Percentiles rank a stretch among this genome's conserved stretches.
phyloP scores from a whole-genome alignment of 2,888 invertebrate genomes.

The Nebria brevicollis region DNA sequence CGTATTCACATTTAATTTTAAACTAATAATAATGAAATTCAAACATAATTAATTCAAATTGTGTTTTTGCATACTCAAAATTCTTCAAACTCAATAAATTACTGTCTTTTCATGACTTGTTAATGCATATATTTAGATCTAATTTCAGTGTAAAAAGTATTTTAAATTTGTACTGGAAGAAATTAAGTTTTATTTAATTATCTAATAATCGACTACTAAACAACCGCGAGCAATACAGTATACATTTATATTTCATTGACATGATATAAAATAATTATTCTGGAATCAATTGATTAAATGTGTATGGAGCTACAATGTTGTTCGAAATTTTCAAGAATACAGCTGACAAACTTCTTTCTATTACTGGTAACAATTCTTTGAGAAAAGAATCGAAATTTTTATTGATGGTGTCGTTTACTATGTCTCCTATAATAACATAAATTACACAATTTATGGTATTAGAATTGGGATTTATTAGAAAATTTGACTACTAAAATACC shows the following conservation, averaged over 20 bases:
- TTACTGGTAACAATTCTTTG: conserved; percentile 66
- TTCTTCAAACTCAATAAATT: too few relatives aligned
- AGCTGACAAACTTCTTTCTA: conserved; percentile 64
- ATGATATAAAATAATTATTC: conserved; percentile 38
- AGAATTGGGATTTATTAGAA: background rate
- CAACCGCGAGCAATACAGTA: too few relatives aligned
- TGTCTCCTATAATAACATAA: conserved; percentile 58
- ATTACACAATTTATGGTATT: background rate
- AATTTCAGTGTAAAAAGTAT: background rate
- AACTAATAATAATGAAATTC: too few relatives aligned
- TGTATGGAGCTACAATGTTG: conserved; percentile 64
- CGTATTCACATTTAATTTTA: too few relatives aligned
- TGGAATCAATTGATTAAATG: conserved; percentile 66
- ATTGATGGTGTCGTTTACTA: conserved; percentile 68
- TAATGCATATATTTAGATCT: too few relatives aligned
- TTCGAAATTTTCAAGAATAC: conserved; percentile 65
- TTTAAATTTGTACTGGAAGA: background rate
- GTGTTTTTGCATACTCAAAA: too few relatives aligned
- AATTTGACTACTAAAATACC: conserved; percentile 55
- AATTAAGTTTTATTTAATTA: background rate
- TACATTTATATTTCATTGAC: background rate
- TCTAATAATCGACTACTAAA: too few relatives aligned
- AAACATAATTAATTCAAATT: too few relatives aligned
- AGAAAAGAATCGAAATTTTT: conserved; percentile 66
- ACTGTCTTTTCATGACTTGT: too few relatives aligned